Percentiles rank a stretch among this genome's conserved stretches.
Conservation (phyloP, 2,797 vertebrate genomes). For the Salmo trutta region DNA sequence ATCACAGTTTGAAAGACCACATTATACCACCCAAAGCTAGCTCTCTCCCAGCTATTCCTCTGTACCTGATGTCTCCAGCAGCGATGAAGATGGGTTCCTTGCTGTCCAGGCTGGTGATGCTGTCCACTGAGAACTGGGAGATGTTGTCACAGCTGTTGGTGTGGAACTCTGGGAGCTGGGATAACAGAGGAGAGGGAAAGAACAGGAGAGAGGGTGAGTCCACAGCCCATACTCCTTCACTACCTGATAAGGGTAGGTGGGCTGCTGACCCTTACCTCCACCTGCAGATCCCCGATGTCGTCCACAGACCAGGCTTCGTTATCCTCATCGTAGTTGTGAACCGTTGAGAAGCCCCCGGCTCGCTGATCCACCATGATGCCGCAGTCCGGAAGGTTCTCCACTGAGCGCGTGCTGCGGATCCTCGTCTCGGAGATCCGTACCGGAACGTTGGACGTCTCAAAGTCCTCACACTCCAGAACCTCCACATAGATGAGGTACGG, state of each 20-base stretch:
- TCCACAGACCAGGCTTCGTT: slow-evolving; percentile 97
- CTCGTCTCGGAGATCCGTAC: slow-evolving; percentile 92
- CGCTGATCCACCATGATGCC: slow-evolving; percentile 86
- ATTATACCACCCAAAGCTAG: neutral
- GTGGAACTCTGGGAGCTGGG: slow-evolving; percentile 88
- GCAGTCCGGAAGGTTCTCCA: slow-evolving; percentile 92
- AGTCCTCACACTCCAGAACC: slow-evolving; percentile 94
- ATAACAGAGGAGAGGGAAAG: neutral
- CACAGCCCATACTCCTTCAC: neutral
- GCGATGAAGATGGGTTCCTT: slow-evolving; percentile 95
- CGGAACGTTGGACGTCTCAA: slow-evolving; percentile 89
- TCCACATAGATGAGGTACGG: slow-evolving; percentile 97
- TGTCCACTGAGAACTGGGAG: slow-evolving; percentile 97
- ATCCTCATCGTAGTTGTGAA: slow-evolving; percentile 94
- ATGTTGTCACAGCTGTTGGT: slow-evolving; percentile 98
- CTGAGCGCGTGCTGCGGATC: slow-evolving; percentile 91
- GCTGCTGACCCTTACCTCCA: slow-evolving; percentile 80
- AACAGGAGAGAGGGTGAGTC: neutral
- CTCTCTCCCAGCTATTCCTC: neutral
- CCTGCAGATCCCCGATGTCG: slow-evolving; percentile 93
- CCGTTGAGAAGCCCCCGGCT: slow-evolving; percentile 86
- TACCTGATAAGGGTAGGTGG: neutral
- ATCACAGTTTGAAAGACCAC: too few species aligned
- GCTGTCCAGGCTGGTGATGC: slow-evolving; percentile 96
- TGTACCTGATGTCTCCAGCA: slow-evolving; percentile 92